These are phyloP conservation scores for Suncus etruscus DNA, from an alignment of 2,113 vertebrate genomes.

Conservation along the genomic window DNA sequence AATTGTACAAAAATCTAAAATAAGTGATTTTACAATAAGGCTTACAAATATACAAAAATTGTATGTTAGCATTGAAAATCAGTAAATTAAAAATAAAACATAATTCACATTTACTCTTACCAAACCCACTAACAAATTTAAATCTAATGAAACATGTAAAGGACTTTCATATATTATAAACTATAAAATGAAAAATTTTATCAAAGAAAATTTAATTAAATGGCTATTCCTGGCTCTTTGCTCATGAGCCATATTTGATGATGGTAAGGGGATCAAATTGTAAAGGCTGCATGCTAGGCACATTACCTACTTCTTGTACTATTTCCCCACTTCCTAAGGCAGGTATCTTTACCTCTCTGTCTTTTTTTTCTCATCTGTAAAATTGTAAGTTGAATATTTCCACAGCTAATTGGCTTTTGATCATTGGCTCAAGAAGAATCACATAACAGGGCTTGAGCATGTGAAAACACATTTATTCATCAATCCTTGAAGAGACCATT, in stretches of 20 bases:
- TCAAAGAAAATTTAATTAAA: not conserved
- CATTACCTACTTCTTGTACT: no score
- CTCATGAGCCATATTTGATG: no score
- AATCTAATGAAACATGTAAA: not conserved
- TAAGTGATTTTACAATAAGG: not conserved
- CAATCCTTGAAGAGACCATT: no score
- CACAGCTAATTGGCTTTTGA: no score
- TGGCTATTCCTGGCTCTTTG: no score
- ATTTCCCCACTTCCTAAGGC: no score
- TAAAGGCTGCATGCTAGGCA: no score
- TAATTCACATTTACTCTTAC: not conserved
- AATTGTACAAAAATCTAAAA: not conserved
- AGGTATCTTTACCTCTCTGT: not conserved
- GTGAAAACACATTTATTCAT: no score
- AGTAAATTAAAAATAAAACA: conserved; percentile 4
- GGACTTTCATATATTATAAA: not conserved
- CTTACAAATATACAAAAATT: not conserved
- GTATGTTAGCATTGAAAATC: not conserved
- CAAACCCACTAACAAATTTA: not conserved
- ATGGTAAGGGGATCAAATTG: no score
- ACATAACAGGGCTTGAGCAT: no score
- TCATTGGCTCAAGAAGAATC: no score
- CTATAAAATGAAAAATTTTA: no score
- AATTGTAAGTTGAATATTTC: not conserved
- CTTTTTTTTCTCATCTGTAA: not conserved